A percentile compares a stretch with the other conserved stretches of the same genome.
phyloP scores from a whole-genome alignment of 2,797 vertebrate species.

The Melanotaenia trifasciata region DNA sequence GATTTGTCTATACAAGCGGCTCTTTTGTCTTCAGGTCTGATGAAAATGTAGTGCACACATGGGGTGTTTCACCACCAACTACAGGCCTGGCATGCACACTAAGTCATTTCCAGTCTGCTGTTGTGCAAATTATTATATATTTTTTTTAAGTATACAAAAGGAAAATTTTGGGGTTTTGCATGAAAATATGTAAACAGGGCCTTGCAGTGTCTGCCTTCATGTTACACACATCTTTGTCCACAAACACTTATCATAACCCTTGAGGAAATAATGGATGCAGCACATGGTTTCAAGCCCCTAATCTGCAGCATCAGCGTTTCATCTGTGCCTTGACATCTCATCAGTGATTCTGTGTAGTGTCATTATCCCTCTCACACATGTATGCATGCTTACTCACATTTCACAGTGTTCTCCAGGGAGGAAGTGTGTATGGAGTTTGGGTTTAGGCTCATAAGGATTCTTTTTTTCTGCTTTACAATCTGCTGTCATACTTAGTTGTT shows the following conservation, averaged over 20 bases:
- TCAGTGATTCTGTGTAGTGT: constrained; percentile 27
- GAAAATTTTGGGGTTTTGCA: too few species aligned
- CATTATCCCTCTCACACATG: constrained; percentile 18
- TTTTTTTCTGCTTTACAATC: neutral
- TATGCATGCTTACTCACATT: constrained; percentile 19
- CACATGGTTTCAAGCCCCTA: constrained; percentile 46
- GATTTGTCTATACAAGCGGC: too few species aligned
- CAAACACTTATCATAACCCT: constrained; percentile 17
- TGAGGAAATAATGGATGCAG: constrained; percentile 48
- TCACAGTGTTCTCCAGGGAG: constrained; percentile 6
- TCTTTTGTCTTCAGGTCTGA: too few species aligned
- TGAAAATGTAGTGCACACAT: too few species aligned
- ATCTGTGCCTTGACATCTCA: constrained; percentile 31
- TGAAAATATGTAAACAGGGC: too few species aligned
- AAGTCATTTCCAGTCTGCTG: too few species aligned
- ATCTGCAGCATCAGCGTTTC: constrained; percentile 60
- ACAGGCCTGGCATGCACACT: too few species aligned
- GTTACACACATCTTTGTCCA: neutral
- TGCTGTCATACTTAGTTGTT: neutral
- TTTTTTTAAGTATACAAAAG: too few species aligned
- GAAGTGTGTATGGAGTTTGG: neutral
- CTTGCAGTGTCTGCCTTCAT: too few species aligned
- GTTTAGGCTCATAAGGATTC: constrained; percentile 13
- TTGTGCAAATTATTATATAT: too few species aligned
- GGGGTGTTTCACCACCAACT: too few species aligned